These are phyloP conservation scores for Drosophila stalkeri DNA, from an alignment of 2,888 invertebrate genomes.

Conservation along the genomic window DNA sequence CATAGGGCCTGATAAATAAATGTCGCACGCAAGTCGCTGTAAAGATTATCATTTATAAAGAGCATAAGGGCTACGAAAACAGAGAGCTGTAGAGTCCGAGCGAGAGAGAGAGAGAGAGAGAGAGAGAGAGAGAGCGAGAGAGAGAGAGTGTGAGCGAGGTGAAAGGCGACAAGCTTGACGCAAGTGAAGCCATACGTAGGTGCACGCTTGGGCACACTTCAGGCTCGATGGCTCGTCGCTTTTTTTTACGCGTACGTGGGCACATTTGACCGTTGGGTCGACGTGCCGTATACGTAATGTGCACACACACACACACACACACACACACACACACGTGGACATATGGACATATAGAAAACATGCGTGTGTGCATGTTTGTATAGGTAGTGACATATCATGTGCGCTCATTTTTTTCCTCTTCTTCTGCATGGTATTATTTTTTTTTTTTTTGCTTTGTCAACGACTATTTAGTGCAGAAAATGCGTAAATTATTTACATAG, in stretches of 20 bases:
- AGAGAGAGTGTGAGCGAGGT: background rate
- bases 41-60: conserved; percentile 69
- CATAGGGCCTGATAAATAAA: conserved; percentile 60
- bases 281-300: conserved; percentile 48
- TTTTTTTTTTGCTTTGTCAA: conserved; percentile 55
- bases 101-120: no score
- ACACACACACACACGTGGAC: background rate
- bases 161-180: conserved; percentile 23
- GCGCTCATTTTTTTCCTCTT: conserved; percentile 12
- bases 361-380: conserved; percentile 14
- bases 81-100: background rate
- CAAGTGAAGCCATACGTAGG: conserved; percentile 56
- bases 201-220: conserved; percentile 53
- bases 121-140: background rate
- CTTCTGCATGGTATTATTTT: background rate
- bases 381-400: conserved; percentile 36
- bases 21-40: conserved; percentile 55
- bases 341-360: background rate
- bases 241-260: conserved; percentile 65
- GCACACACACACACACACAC: conserved; percentile 5
- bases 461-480: conserved; percentile 75
- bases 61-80: conserved; percentile 48
- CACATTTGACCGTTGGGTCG: conserved; percentile 56
- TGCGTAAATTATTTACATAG: conserved; percentile 69
- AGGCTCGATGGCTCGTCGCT: conserved; percentile 30